A percentile compares a stretch with the other conserved stretches of the same genome.
These are phyloP conservation scores for Conopomorpha cramerella DNA, from an alignment of 1,140 invertebrate genomes.

Conservation along the genomic window DNA sequence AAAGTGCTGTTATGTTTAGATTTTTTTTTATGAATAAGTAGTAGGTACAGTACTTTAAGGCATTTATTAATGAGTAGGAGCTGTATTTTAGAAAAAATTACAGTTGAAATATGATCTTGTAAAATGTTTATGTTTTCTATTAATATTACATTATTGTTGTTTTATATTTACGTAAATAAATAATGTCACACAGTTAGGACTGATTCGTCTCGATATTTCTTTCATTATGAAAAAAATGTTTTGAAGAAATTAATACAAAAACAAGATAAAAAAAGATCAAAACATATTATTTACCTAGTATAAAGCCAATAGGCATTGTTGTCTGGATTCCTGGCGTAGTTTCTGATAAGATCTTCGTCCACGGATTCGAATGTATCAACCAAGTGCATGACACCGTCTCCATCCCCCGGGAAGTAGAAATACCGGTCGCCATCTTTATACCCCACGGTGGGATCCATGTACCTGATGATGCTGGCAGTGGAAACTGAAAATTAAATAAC, in stretches of 20 bases:
- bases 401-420: neutral
- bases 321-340: neutral
- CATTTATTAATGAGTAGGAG: too few relatives aligned
- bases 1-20: too few relatives aligned
- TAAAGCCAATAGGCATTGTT: neutral
- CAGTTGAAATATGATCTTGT: neutral
- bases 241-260: neutral
- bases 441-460: too few relatives aligned
- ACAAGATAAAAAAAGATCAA: neutral
- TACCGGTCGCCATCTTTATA: neutral
- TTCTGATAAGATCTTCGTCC: neutral
- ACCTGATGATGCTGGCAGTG: too few relatives aligned
- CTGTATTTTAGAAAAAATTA: too few relatives aligned
- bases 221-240: neutral
- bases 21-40: neutral
- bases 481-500: too few relatives aligned
- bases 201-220: too few relatives aligned
- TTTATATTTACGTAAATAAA: too few relatives aligned
- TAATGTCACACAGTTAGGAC: too few relatives aligned
- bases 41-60: too few relatives aligned
- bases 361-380: neutral
- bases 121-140: neutral
- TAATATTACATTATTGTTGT: too few relatives aligned
- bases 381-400: neutral
- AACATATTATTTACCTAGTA: neutral